Conservation (phyloP, 2,888 invertebrate species). For the Mythimna impura region DNA sequence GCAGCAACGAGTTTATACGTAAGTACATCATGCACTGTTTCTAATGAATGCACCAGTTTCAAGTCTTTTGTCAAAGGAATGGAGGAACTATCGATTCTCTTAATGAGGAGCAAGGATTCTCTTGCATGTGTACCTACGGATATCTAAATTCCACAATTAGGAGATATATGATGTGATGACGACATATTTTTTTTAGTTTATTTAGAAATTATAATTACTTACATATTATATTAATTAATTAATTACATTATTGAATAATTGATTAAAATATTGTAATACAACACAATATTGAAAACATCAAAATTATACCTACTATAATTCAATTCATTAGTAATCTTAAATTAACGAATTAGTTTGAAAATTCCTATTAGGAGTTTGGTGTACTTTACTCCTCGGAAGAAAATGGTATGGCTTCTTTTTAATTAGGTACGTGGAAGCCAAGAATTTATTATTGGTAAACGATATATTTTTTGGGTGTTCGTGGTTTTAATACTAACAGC, state of each 20-base stretch:
- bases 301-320: no score
- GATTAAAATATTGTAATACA: no score
- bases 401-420: slow-evolving; percentile 3
- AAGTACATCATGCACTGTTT: neutral
- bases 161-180: neutral
- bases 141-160: neutral
- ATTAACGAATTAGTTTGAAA: neutral
- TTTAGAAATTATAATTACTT: no score
- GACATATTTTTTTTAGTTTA: no score
- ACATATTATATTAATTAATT: no score
- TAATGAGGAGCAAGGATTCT: slow-evolving; percentile 41
- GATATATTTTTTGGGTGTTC: neutral
- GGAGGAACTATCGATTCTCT: slow-evolving; percentile 31
- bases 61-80: slow-evolving; percentile 31
- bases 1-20: neutral
- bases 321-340: no score
- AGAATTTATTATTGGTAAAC: neutral
- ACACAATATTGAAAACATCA: no score
- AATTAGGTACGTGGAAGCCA: slow-evolving; percentile 8
- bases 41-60: slow-evolving; percentile 14
- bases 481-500: no score
- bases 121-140: neutral
- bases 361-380: neutral
- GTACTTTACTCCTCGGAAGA: neutral
- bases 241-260: no score